phyloP scores from a whole-genome alignment of 2,888 invertebrate species.

The Steinernema scapterisci region DNA sequence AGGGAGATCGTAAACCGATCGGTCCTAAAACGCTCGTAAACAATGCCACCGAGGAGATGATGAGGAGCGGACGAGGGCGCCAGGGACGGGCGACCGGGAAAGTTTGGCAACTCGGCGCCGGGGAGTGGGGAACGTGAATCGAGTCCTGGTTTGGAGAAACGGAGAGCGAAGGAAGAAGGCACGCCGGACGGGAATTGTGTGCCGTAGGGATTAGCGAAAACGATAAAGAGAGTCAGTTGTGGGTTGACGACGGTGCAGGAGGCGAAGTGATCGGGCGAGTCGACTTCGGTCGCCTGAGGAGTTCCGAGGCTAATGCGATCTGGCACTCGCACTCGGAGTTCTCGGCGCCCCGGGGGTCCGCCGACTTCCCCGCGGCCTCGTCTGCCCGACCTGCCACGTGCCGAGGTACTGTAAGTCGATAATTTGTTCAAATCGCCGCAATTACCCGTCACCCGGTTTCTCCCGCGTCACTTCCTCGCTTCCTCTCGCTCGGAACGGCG shows the following conservation, averaged over 20 bases:
- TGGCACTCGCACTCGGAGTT: constrained; percentile 18
- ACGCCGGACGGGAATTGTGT: background rate
- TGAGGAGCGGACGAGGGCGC: background rate
- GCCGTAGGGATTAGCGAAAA: constrained; percentile 27
- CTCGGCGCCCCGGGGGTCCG: constrained; percentile 1
- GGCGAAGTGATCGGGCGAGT: background rate
- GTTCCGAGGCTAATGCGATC: constrained; percentile 26
- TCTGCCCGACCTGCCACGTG: background rate
- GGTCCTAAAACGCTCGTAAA: background rate
- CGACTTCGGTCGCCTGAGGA: background rate
- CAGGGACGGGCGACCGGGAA: background rate
- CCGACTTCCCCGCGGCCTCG: background rate
- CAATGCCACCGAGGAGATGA: constrained; percentile 1
- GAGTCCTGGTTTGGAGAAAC: constrained; percentile 1
- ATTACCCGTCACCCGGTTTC: constrained; percentile 22
- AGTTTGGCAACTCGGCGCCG: constrained; percentile 21
- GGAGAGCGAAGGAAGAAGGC: constrained; percentile 1
- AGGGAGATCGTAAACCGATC: constrained; percentile 1
- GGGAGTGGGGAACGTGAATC: background rate
- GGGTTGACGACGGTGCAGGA: background rate
- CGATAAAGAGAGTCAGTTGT: constrained; percentile 29
- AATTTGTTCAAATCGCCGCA: constrained; percentile 24
- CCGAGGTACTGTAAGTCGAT: constrained; percentile 28
- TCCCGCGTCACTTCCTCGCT: background rate
- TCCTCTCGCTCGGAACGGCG: background rate